phyloP scores from a whole-genome alignment of 2,888 invertebrate genomes.

The Ceriagrion tenellum region DNA sequence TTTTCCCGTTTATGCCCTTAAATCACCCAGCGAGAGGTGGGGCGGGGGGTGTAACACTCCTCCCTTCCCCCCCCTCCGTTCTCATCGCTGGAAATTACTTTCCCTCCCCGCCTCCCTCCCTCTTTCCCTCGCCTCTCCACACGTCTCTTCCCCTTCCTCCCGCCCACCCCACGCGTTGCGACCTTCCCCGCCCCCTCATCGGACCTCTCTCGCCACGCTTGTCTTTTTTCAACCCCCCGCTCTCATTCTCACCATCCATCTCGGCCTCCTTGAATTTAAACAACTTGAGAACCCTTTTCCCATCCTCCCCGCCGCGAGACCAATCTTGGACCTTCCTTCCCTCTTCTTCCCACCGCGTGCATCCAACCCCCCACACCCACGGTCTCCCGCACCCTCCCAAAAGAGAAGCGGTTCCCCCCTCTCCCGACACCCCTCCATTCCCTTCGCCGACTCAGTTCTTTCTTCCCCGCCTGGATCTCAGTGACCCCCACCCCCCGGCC shows the following conservation, averaged over 20 bases:
- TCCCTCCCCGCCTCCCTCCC: not conserved
- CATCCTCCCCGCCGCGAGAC: not conserved
- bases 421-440: not conserved
- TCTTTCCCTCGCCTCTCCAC: too few relatives aligned
- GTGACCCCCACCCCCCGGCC: not conserved
- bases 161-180: not conserved
- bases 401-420: not conserved
- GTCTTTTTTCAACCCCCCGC: not conserved
- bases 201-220: not conserved
- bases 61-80: not conserved
- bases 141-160: not conserved
- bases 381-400: not conserved
- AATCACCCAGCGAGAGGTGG: not conserved
- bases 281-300: not conserved
- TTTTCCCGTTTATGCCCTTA: slow-evolving; percentile 50
- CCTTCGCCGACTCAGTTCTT: not conserved
- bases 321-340: too few relatives aligned
- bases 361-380: not conserved
- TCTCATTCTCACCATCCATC: slow-evolving; percentile 28
- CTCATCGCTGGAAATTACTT: slow-evolving; percentile 30
- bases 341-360: not conserved
- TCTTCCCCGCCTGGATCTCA: not conserved
- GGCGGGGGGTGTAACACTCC: too few relatives aligned
- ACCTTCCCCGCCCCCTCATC: not conserved
- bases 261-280: slow-evolving; percentile 10